Conservation (phyloP, 1,140 invertebrate genomes). For the Battus philenor region DNA sequence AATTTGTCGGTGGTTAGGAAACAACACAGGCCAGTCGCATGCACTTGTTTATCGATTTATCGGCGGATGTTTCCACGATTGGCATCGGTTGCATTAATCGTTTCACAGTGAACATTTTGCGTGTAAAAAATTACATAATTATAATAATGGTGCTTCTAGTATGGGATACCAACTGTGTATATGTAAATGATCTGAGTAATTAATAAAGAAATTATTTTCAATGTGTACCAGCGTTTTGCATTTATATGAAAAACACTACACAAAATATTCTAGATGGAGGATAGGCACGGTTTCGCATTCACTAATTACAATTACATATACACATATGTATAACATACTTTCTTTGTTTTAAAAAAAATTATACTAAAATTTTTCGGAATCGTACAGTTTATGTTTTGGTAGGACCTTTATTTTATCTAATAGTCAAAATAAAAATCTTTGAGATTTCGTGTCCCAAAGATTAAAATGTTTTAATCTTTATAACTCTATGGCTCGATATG, state of each 20-base stretch:
- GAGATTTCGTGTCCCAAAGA: no score
- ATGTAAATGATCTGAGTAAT: conserved; percentile 66
- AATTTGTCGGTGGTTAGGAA: conserved; percentile 44
- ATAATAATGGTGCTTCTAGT: conserved; percentile 68
- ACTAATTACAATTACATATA: no score
- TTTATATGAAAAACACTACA: conserved; percentile 33
- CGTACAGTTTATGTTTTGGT: no score
- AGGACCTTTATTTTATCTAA: no score
- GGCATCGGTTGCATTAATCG: conserved; percentile 47
- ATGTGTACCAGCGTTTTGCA: conserved; percentile 48
- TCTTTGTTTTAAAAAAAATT: background rate
- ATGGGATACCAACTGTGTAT: conserved; percentile 61
- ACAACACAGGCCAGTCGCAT: conserved; percentile 33
- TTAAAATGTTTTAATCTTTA: conserved; percentile 9
- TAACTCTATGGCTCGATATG: conserved; percentile 15
- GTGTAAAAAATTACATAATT: conserved; percentile 61
- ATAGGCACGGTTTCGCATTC: conserved; percentile 42
- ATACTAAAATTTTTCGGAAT: no score
- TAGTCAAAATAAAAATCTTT: background rate
- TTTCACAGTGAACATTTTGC: conserved; percentile 58
- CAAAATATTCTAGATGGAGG: conserved; percentile 25
- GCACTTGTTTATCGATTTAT: conserved; percentile 63
- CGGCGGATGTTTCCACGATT: conserved; percentile 57
- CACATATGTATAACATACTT: no score
- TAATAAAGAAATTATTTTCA: conserved; percentile 65